Conservation (phyloP, 2,113 vertebrate genomes). For the Paratilapia polleni region DNA sequence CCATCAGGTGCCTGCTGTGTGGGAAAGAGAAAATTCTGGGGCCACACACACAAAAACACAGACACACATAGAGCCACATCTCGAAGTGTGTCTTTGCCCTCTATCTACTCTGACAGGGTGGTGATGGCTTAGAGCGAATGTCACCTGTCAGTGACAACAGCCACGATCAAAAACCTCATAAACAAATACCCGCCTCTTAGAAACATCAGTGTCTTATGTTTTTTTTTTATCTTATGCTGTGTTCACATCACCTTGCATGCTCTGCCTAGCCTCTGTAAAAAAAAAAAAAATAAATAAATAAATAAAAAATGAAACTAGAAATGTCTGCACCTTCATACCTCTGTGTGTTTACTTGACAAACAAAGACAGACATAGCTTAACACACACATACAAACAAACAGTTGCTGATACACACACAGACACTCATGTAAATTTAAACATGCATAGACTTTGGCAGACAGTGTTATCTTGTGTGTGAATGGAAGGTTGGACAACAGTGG, state of each 20-base stretch:
- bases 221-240: neutral
- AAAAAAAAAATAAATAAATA: neutral
- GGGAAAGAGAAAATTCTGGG: neutral
- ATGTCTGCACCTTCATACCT: neutral
- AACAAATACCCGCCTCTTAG: neutral
- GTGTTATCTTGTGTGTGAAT: slow-evolving; percentile 6
- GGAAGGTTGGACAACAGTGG: slow-evolving; percentile 32
- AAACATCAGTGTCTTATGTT: slow-evolving; percentile 2
- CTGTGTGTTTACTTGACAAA: slow-evolving; percentile 11
- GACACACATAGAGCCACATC: neutral
- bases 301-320: slow-evolving; percentile 5
- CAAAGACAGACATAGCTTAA: neutral
- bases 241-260: slow-evolving; percentile 3
- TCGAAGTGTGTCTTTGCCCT: slow-evolving; percentile 9
- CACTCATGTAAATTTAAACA: neutral
- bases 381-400: neutral
- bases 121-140: slow-evolving; percentile 30
- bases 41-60: neutral
- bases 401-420: neutral
- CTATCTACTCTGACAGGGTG: slow-evolving; percentile 21
- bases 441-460: neutral
- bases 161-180: neutral
- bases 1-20: slow-evolving; percentile 43
- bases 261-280: neutral
- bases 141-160: slow-evolving; percentile 41